Base-by-base conservation (phyloP, 2,797 vertebrate genomes). In the Serranus cabrilla region DNA sequence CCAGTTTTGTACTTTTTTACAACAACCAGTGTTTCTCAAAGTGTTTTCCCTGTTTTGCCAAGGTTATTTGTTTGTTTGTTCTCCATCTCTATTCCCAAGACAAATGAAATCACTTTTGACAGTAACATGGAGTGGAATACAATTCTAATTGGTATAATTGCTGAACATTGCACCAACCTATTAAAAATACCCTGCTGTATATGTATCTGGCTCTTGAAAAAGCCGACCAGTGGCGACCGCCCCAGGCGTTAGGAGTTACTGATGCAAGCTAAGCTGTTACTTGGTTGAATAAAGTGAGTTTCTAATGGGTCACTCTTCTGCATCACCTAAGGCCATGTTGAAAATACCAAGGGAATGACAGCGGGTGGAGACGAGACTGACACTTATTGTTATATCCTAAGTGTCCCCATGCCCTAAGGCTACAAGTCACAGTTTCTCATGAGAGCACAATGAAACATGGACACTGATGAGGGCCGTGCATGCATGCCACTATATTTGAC, bases 301-400 rank as follows among this genome's bases (percentile, higher is more conserved):
- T 86, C 72, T 88, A 91, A 92, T 82, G 76, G 93, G 89, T 91
- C 88, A 91, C 84, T 82, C 72, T 80, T 67, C 80, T 79, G 70
- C 65, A 84, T 63, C 54, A 89, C 92, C 90, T 61, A 43, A 81
- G 90, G 94, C 86, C 75, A 85, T 67, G 72, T 82, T 74, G 57
- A 84, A 87, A 90, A 88, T 83, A 86, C 74, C 25, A 73, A 81
- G 54, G 57, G 57, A 78, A 71, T 76, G 70, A 72, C 75, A 77
- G 60, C 60, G 61, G 45, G 47, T 81, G 61, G 74, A 70, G 66
- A 79, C 11, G 6, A 78, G 42, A 85, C 58, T 83, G 89, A 91
- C 87, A 83, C 79, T 80, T 80, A 84, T 82, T 85, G 84, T 87
- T 84, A 85, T 79, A 76, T 71, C 74, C 74, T 82, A 51, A 81